phyloP scores from a whole-genome alignment of 2,888 invertebrate genomes.

The Drosophila pseudotalamancana region DNA sequence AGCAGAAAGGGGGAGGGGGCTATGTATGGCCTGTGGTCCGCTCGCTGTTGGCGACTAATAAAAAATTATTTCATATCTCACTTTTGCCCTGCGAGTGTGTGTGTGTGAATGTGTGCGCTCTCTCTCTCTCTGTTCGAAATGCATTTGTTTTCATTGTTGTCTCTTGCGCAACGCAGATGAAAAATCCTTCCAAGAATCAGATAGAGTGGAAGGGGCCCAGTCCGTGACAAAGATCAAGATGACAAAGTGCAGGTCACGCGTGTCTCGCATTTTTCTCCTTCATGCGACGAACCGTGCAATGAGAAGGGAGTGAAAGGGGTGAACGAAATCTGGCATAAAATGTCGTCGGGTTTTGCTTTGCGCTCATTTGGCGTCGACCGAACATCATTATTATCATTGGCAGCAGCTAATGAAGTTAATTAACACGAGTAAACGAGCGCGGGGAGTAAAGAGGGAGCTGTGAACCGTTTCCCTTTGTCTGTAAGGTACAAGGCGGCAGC shows the following conservation, averaged over 20 bases:
- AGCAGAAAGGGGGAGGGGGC: background rate
- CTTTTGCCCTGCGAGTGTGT: background rate
- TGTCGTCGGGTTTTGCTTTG: conserved; percentile 33
- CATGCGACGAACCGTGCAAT: conserved; percentile 16
- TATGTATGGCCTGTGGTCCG: conserved; percentile 15
- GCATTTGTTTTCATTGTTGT: conserved; percentile 76
- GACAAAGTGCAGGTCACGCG: conserved; percentile 71
- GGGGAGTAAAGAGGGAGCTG: background rate
- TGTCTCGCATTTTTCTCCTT: conserved; percentile 57
- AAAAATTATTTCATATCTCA: conserved; percentile 75
- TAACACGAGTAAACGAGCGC: conserved; percentile 15
- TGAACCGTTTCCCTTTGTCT: too few relatives aligned
- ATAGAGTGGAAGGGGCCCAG: background rate
- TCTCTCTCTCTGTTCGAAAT: conserved; percentile 46
- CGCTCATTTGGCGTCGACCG: conserved; percentile 23
- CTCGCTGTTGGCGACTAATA: conserved; percentile 55
- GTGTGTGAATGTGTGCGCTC: conserved; percentile 6
- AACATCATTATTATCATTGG: conserved; percentile 1
- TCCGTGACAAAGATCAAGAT: conserved; percentile 65
- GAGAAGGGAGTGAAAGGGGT: background rate
- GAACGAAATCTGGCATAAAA: conserved; percentile 31
- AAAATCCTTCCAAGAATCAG: conserved; percentile 14
- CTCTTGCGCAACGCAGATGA: conserved; percentile 31
- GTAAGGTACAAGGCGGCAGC: too few relatives aligned
- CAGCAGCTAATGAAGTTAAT: conserved; percentile 22